These are phyloP conservation scores for Tetraodon nigroviridis DNA, from an alignment of 2,113 vertebrate genomes.

Conservation along the genomic window DNA sequence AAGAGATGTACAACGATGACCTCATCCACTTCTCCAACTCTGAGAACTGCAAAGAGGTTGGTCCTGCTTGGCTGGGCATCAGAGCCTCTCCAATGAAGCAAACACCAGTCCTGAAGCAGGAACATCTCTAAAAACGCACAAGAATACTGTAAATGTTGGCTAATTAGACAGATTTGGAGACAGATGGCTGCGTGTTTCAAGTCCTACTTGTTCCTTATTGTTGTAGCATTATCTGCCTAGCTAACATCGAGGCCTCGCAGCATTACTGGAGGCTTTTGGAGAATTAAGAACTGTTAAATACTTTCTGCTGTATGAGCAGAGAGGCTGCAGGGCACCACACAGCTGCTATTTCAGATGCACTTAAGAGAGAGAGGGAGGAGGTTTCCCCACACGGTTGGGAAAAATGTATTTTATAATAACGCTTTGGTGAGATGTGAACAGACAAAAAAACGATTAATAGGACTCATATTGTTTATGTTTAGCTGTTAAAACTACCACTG, in stretches of 20 bases:
- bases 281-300: slow-evolving; percentile 37
- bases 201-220: slow-evolving; percentile 14
- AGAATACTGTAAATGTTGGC: slow-evolving; percentile 21
- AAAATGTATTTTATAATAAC: background rate
- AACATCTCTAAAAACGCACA: slow-evolving; percentile 18
- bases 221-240: slow-evolving; percentile 21
- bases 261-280: slow-evolving; percentile 31
- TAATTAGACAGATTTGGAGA: slow-evolving; percentile 34
- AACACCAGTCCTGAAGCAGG: background rate
- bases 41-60: slow-evolving; percentile 98
- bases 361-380: background rate
- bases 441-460: no score
- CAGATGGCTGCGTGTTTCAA: slow-evolving; percentile 40
- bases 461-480: no score
- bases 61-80: background rate
- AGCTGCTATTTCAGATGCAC: slow-evolving; percentile 25
- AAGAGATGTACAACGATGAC: slow-evolving; percentile 99
- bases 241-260: slow-evolving; percentile 32
- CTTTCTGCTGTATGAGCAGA: slow-evolving; percentile 35
- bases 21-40: slow-evolving; percentile 99
- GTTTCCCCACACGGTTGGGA: background rate
- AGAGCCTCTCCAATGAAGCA: background rate
- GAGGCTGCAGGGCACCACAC: slow-evolving; percentile 20
- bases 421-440: background rate
- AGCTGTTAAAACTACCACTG: no score